Percentiles rank a stretch among this genome's conserved stretches.
These are phyloP conservation scores for Cyclophora albipunctata DNA, from an alignment of 2,888 invertebrate species.

Conservation along the genomic window DNA sequence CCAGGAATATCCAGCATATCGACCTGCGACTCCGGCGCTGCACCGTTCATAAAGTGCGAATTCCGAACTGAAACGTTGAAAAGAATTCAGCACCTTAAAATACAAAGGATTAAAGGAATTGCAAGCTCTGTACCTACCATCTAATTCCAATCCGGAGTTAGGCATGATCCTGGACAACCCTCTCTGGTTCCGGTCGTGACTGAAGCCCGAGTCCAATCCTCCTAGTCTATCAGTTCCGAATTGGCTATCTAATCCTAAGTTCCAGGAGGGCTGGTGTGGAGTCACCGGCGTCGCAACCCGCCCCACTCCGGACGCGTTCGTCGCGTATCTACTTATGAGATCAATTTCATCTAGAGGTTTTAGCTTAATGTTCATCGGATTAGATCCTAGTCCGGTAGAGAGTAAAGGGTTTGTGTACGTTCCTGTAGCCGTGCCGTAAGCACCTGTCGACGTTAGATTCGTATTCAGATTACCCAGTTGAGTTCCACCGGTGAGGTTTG, in stretches of 20 bases:
- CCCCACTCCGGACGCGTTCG: slow-evolving; percentile 55
- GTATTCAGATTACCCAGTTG: slow-evolving; percentile 62
- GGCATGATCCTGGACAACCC: slow-evolving; percentile 72
- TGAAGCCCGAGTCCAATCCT: slow-evolving; percentile 71
- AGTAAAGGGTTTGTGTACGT: slow-evolving; percentile 81
- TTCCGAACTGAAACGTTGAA: slow-evolving; percentile 56
- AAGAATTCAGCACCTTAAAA: slow-evolving; percentile 17
- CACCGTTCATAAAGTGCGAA: slow-evolving; percentile 73
- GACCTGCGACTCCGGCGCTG: slow-evolving; percentile 82
- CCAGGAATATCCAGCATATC: slow-evolving; percentile 96
- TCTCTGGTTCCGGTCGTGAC: slow-evolving; percentile 76
- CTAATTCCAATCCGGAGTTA: slow-evolving; percentile 62
- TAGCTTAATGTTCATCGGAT: slow-evolving; percentile 78
- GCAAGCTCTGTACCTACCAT: slow-evolving; percentile 43
- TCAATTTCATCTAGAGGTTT: slow-evolving; percentile 84
- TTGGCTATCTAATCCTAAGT: slow-evolving; percentile 77
- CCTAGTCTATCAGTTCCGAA: slow-evolving; percentile 76
- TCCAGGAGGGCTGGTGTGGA: slow-evolving; percentile 76
- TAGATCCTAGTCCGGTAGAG: slow-evolving; percentile 73
- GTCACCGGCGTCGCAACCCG: slow-evolving; percentile 79
- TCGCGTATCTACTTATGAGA: slow-evolving; percentile 75
- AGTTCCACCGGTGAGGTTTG: slow-evolving; percentile 55
- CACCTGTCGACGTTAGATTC: slow-evolving; percentile 51
- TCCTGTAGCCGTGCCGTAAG: slow-evolving; percentile 55
- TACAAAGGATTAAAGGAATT: neutral